phyloP scores from a whole-genome alignment of 2,797 vertebrate species.

The Cichlasoma orientale region DNA sequence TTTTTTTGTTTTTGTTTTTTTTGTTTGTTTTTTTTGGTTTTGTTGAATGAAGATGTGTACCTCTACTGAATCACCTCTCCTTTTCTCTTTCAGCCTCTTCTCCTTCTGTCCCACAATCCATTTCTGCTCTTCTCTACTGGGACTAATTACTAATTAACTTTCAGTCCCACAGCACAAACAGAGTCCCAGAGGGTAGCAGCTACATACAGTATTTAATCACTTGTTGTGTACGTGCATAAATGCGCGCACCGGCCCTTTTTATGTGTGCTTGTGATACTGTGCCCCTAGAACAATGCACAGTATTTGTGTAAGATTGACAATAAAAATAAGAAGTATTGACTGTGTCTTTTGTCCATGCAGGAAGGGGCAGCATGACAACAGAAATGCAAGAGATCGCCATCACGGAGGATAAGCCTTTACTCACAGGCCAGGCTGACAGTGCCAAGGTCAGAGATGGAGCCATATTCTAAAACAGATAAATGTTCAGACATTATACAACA shows the following conservation, averaged over 20 bases:
- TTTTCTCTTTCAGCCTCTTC: neutral
- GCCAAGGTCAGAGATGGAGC: slow-evolving; percentile 74
- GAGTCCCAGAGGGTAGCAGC: slow-evolving; percentile 32
- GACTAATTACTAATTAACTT: slow-evolving; percentile 74
- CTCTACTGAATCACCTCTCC: neutral
- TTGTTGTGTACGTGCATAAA: neutral
- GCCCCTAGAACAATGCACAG: neutral
- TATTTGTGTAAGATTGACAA: neutral
- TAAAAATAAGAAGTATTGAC: neutral
- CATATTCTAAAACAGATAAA: neutral
- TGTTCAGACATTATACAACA: neutral
- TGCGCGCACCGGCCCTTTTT: neutral
- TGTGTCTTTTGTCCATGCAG: slow-evolving; percentile 47
- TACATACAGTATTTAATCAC: slow-evolving; percentile 47
- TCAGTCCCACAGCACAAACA: slow-evolving; percentile 42
- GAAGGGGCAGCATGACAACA: slow-evolving; percentile 84
- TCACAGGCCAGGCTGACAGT: slow-evolving; percentile 81
- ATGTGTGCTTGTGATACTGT: neutral
- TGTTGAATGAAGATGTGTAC: neutral
- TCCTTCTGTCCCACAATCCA: slow-evolving; percentile 25
- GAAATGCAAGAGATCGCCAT: slow-evolving; percentile 92
- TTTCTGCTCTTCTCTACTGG: slow-evolving; percentile 44
- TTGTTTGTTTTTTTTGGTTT: neutral
- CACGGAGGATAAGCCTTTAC: slow-evolving; percentile 89
- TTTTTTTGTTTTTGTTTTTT: neutral